phyloP scores from a whole-genome alignment of 35 echinoderm and acorn worm species.

The Heliocidaris tuberculata region DNA sequence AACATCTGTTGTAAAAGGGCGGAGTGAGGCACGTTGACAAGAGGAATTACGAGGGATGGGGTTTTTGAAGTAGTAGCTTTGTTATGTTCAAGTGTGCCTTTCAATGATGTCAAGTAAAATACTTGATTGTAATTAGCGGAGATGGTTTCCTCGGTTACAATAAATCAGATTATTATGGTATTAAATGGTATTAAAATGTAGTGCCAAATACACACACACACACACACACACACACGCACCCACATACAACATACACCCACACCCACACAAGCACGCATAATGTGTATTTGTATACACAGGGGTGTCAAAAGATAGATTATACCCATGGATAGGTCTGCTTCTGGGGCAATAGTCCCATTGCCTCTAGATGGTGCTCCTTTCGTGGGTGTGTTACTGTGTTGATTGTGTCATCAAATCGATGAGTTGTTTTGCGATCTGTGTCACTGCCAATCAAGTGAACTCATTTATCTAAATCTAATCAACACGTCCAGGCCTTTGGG shows the following conservation, averaged over 20 bases:
- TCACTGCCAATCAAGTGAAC: neutral
- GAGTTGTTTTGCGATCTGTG: slow-evolving; percentile 39
- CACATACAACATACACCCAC: too few relatives aligned
- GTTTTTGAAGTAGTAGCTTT: neutral
- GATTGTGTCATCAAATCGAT: slow-evolving; percentile 50
- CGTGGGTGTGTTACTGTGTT: slow-evolving; percentile 32
- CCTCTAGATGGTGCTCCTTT: neutral
- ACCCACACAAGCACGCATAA: too few relatives aligned
- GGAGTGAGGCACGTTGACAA: neutral
- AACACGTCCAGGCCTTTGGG: slow-evolving; percentile 9
- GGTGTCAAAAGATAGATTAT: too few relatives aligned
- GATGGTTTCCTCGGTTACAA: too few relatives aligned
- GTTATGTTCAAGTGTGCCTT: neutral
- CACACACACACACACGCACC: too few relatives aligned
- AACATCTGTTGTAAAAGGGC: neutral
- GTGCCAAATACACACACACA: too few relatives aligned
- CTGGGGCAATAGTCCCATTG: neutral
- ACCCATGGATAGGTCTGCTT: neutral
- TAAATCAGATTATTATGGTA: too few relatives aligned
- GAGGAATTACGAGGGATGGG: neutral
- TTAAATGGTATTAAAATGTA: too few relatives aligned
- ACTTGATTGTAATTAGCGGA: neutral
- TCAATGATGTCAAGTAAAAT: neutral
- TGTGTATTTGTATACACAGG: too few relatives aligned
- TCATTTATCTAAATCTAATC: slow-evolving; percentile 9